Conservation (phyloP, 1,140 invertebrate species). For the Apolygus lucorum region DNA sequence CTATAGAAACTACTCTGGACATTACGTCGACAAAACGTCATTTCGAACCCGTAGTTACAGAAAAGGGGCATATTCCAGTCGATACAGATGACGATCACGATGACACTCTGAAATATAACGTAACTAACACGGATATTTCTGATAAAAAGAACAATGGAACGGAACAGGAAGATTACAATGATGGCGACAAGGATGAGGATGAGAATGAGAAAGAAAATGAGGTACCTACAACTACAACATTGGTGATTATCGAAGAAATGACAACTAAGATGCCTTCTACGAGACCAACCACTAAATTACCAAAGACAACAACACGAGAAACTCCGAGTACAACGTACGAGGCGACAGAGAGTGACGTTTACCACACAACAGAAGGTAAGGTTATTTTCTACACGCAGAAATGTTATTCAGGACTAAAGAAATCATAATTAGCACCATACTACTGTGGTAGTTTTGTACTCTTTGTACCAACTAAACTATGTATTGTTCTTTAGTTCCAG, state of each 20-base stretch:
- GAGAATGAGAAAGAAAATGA: constrained; percentile 4
- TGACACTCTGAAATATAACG: background rate
- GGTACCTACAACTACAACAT: background rate
- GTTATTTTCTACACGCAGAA: no score
- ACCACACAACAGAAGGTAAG: no score
- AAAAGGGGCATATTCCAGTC: no score
- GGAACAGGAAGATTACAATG: background rate
- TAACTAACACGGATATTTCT: background rate
- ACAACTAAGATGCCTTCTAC: background rate
- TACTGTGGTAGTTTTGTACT: no score
- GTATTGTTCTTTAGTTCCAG: background rate
- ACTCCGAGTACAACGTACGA: no score
- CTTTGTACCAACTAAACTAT: no score
- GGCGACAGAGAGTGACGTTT: no score
- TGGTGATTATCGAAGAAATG: constrained; percentile 6
- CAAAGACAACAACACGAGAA: background rate
- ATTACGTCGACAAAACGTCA: no score
- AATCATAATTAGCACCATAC: no score
- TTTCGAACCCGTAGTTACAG: no score
- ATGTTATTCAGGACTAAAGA: no score
- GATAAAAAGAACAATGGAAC: background rate
- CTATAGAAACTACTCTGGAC: no score
- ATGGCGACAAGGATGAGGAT: background rate
- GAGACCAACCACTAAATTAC: background rate
- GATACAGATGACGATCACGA: constrained; percentile 1